These are phyloP conservation scores for Eufriesea mexicana DNA, from an alignment of 1,140 invertebrate species.

Conservation along the genomic window DNA sequence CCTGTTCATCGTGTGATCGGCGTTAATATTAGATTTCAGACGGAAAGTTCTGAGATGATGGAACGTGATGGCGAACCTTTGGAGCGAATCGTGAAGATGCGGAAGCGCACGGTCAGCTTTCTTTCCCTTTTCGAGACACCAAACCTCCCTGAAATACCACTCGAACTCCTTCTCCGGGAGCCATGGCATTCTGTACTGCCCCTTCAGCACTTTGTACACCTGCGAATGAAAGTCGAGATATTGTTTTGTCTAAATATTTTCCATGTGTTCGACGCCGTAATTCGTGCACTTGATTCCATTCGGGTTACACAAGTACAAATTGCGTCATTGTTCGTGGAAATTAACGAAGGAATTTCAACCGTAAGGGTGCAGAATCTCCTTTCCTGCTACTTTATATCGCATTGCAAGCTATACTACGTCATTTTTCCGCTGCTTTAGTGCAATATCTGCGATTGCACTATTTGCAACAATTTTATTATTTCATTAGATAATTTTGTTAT, in stretches of 20 bases:
- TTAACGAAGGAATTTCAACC: background rate
- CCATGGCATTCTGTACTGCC: constrained; percentile 79
- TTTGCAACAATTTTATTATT: too few relatives aligned
- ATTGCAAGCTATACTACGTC: too few relatives aligned
- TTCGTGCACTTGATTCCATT: background rate
- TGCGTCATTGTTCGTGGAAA: background rate
- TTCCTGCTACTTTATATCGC: too few relatives aligned
- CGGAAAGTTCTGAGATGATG: constrained; percentile 71
- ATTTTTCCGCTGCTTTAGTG: too few relatives aligned
- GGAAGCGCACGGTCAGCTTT: constrained; percentile 79
- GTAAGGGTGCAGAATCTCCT: background rate
- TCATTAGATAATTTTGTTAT: too few relatives aligned
- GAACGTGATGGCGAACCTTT: constrained; percentile 81
- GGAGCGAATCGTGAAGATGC: constrained; percentile 76
- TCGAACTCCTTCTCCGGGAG: constrained; percentile 78
- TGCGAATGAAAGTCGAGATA: constrained; percentile 69
- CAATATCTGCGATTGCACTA: too few relatives aligned
- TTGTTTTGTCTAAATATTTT: constrained; percentile 63
- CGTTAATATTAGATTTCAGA: constrained; percentile 73
- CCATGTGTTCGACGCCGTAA: background rate
- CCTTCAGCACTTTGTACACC: constrained; percentile 78
- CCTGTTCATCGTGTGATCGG: constrained; percentile 67
- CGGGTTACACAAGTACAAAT: constrained; percentile 12
- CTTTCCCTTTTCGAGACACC: constrained; percentile 78
- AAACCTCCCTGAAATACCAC: constrained; percentile 78